Base-by-base conservation (phyloP, 2,888 invertebrate species). In the Escarpia spicata region DNA sequence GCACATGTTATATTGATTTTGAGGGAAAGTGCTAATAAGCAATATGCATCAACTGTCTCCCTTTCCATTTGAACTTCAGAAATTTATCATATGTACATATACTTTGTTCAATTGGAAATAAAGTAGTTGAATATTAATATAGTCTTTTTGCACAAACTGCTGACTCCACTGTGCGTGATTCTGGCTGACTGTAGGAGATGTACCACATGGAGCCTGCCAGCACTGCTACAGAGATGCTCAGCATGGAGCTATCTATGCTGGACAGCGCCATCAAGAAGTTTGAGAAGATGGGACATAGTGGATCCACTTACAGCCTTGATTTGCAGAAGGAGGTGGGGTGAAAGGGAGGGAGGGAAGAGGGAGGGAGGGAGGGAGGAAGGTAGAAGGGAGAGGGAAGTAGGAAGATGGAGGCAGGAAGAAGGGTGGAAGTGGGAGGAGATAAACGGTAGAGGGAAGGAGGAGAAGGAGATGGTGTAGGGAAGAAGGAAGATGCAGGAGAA, bases 261-360 rank as follows among this genome's bases (percentile, higher is more conserved):
- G 95, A 96, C 93, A 94, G 95, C 15, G 95, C 96, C 6, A 92
- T 95, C 45, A 94, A 94, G 90, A 95, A 96, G 92, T 96, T 96
- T 95, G 95, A 95, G 89, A 94, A 93, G 43, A 94, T 96, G 95
- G 95, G 95, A 8, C 94, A 93, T 43, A 93, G 95, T 6, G 96
- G 96, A 8, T 92, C 93, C 2, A 94, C 95, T 6, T 96, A 94
- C 94, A 95, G 96, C 0, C 94, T 94, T 26, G 95, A 96, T 93
- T 93, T 96, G 45, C 96, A 96, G 93, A 96, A 95, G 94, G 96
- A 96, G 94, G 96, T 96, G 93, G 94, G 96, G 93, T 19, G 15
- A 8, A 31, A 31, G 19, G 15, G 91, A 15, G 15, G 1, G 44
- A 10, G 19, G 19, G 3, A 15, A 19, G 60, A 19, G n/a, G 2